These are phyloP conservation scores for Galeruca laticollis DNA, from an alignment of 2,888 invertebrate species.

Conservation along the genomic window DNA sequence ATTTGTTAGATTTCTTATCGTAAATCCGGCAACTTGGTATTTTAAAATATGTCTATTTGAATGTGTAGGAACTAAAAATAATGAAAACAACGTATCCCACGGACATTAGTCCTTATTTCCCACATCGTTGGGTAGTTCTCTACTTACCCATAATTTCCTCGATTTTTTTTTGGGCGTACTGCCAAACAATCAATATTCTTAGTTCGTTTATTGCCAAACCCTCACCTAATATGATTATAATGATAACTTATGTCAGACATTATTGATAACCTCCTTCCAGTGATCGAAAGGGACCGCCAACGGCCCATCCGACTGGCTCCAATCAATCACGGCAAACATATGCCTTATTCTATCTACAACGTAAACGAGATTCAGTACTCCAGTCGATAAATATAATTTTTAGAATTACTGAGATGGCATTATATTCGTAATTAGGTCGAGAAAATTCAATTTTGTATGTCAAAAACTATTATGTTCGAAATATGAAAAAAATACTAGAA, in stretches of 20 bases:
- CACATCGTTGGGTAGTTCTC: not conserved
- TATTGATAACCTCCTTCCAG: conserved; percentile 60
- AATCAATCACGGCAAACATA: conserved; percentile 57
- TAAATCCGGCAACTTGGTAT: too few species aligned
- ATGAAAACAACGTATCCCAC: not conserved
- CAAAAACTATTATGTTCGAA: too few species aligned
- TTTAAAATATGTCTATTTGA: too few species aligned
- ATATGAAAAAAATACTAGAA: too few species aligned
- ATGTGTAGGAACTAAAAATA: too few species aligned
- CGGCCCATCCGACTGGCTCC: conserved; percentile 33
- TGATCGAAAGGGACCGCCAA: conserved; percentile 52
- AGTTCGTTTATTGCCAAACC: conserved; percentile 55
- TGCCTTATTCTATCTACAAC: not conserved
- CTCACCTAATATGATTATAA: conserved; percentile 63
- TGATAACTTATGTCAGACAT: conserved; percentile 63
- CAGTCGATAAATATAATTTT: too few species aligned
- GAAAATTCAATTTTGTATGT: too few species aligned
- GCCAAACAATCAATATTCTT: conserved; percentile 55
- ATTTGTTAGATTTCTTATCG: too few species aligned
- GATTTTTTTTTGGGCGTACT: conserved; percentile 35
- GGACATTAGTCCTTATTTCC: conserved; percentile 3
- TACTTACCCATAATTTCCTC: conserved; percentile 21
- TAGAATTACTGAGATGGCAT: too few species aligned
- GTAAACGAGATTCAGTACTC: too few species aligned
- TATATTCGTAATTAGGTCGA: too few species aligned